Conservation (phyloP, 2,888 invertebrate species). For the Caenorhabditis angaria region DNA sequence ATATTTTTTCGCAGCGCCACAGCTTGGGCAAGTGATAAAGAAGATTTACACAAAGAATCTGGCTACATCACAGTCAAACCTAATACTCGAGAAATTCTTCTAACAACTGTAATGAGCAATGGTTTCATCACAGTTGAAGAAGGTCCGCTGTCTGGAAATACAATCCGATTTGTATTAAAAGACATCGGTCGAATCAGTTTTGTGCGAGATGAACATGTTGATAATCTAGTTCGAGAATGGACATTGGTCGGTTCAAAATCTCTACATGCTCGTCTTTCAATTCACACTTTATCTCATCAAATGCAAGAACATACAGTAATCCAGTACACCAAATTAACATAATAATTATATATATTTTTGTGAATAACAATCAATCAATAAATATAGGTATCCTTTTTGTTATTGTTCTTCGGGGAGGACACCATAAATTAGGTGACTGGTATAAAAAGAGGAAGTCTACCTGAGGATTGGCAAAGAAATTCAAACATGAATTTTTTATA, state of each 20-base stretch:
- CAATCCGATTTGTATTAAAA: slow-evolving; percentile 32
- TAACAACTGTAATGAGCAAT: slow-evolving; percentile 46
- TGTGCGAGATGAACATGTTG: slow-evolving; percentile 40
- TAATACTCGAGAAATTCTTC: slow-evolving; percentile 32
- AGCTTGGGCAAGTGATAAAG: slow-evolving; percentile 40
- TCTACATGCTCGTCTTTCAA: slow-evolving; percentile 32
- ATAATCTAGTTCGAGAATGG: slow-evolving; percentile 41
- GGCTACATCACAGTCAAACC: slow-evolving; percentile 41
- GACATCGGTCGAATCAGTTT: slow-evolving; percentile 45
- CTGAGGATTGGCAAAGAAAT: too few species aligned
- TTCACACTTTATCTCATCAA: slow-evolving; percentile 35
- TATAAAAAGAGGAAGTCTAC: too few species aligned
- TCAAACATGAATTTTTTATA: too few species aligned
- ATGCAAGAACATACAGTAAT: slow-evolving; percentile 44
- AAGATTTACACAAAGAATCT: slow-evolving; percentile 37
- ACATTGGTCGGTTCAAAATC: slow-evolving; percentile 14
- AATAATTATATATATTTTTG: slow-evolving; percentile 6
- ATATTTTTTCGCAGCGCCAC: slow-evolving; percentile 16
- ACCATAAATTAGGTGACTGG: too few species aligned
- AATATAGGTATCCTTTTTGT: slow-evolving; percentile 1
- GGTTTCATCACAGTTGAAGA: slow-evolving; percentile 42
- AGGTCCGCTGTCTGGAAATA: slow-evolving; percentile 29
- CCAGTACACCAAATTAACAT: slow-evolving; percentile 23
- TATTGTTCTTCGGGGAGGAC: too few species aligned
- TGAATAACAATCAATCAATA: neutral